Percentiles rank a stretch among this genome's conserved stretches.
These are phyloP conservation scores for Megamerina dolium DNA, from an alignment of 2,888 invertebrate species.

Conservation along the genomic window DNA sequence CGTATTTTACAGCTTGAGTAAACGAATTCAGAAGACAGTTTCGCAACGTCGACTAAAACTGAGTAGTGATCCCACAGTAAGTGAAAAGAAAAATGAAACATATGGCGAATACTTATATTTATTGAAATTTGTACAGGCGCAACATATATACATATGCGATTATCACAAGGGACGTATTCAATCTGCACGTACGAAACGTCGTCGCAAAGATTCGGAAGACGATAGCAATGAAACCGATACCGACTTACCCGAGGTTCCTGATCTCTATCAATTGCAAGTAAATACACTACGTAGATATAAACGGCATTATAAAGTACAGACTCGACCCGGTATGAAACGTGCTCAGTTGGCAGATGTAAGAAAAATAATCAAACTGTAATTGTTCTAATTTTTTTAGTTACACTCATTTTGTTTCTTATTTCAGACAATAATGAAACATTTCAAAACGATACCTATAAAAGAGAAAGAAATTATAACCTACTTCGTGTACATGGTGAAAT, in stretches of 20 bases:
- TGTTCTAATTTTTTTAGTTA: not conserved
- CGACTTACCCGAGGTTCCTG: slow-evolving; percentile 82
- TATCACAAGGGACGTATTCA: slow-evolving; percentile 94
- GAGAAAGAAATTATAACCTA: slow-evolving; percentile 93
- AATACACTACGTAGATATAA: slow-evolving; percentile 92
- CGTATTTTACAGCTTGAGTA: too few relatives aligned
- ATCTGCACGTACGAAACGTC: slow-evolving; percentile 85
- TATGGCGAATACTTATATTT: not conserved
- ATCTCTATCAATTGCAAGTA: slow-evolving; percentile 87
- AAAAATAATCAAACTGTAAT: slow-evolving; percentile 9
- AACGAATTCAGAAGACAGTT: slow-evolving; percentile 93
- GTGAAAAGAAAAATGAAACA: slow-evolving; percentile 1
- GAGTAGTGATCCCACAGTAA: slow-evolving; percentile 71
- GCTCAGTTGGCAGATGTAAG: slow-evolving; percentile 92
- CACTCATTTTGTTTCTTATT: not conserved
- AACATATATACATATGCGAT: slow-evolving; percentile 95
- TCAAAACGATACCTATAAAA: slow-evolving; percentile 87
- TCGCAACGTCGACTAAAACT: slow-evolving; percentile 85
- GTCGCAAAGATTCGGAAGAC: slow-evolving; percentile 89
- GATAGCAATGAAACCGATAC: slow-evolving; percentile 91
- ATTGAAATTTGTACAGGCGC: slow-evolving; percentile 63
- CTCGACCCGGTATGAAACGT: slow-evolving; percentile 88
- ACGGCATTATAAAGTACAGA: slow-evolving; percentile 85
- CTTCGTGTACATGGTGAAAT: slow-evolving; percentile 94
- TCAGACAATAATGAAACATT: slow-evolving; percentile 90